phyloP scores from a whole-genome alignment of 2,797 vertebrate genomes.

The Enteromius radiatus region DNA sequence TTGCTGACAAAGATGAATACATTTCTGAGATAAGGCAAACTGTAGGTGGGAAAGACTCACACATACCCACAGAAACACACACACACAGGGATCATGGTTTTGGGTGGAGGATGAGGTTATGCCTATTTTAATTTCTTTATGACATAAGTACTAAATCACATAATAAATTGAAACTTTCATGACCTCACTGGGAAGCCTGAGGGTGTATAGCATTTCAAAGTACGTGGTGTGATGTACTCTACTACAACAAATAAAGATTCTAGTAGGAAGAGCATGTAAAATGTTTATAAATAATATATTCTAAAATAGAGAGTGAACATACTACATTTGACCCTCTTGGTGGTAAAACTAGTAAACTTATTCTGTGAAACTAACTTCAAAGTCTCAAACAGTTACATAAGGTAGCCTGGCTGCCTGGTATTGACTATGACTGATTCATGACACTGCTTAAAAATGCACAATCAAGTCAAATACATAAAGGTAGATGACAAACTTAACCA shows the following conservation, averaged over 20 bases:
- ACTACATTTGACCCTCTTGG: neutral
- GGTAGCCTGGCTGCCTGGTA: neutral
- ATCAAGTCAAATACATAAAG: neutral
- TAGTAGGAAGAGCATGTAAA: neutral
- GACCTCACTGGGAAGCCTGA: neutral
- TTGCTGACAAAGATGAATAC: neutral
- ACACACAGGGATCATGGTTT: neutral
- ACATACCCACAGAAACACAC: neutral
- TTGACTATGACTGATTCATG: neutral
- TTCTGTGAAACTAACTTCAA: neutral
- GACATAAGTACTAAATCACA: slow-evolving; percentile 11
- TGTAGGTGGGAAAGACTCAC: neutral
- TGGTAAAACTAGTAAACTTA: neutral
- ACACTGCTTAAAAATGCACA: neutral
- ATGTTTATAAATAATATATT: neutral
- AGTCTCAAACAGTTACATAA: neutral
- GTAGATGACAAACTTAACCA: neutral
- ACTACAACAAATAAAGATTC: neutral
- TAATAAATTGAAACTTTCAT: neutral
- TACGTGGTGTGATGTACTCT: neutral
- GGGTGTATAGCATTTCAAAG: slow-evolving; percentile 1
- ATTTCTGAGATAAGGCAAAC: neutral
- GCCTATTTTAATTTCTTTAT: slow-evolving; percentile 9
- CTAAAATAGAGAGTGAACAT: neutral
- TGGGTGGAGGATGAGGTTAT: slow-evolving; percentile 1